phyloP scores from a whole-genome alignment of 2,113 vertebrate genomes.

The Callochromis pleurospilus region DNA sequence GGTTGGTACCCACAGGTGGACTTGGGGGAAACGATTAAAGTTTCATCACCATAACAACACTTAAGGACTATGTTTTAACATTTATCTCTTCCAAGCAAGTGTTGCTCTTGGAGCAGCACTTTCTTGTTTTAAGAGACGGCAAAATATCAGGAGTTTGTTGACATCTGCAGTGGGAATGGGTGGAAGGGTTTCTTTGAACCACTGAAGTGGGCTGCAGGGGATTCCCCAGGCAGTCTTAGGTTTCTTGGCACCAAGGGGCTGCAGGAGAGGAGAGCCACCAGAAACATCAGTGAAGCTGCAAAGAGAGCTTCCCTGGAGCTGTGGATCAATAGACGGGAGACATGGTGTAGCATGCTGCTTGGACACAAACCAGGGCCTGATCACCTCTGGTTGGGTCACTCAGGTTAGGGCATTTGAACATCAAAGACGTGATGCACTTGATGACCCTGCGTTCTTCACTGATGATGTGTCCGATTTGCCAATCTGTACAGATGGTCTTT shows the following conservation, averaged over 20 bases:
- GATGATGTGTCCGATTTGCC: background rate
- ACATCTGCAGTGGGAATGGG: background rate
- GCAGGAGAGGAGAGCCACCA: background rate
- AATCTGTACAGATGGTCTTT: background rate
- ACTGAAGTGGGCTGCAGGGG: background rate
- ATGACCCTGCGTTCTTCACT: background rate
- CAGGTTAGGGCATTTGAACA: background rate
- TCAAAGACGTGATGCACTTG: background rate
- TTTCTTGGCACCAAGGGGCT: background rate
- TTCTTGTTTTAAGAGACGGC: background rate
- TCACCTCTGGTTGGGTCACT: background rate
- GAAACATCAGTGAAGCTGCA: background rate
- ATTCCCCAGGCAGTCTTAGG: fast-evolving
- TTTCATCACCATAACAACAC: background rate
- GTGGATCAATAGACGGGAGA: background rate
- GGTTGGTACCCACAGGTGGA: background rate
- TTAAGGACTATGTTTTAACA: background rate
- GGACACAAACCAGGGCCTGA: background rate
- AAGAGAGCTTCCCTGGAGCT: background rate
- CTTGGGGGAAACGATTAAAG: background rate
- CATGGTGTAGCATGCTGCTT: background rate
- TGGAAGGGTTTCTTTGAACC: background rate
- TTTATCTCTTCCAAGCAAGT: background rate
- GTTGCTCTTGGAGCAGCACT: background rate
- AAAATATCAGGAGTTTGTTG: background rate